Percentiles rank a stretch among this genome's conserved stretches.
phyloP scores from a whole-genome alignment of 2,888 invertebrate genomes.

The Euspilapteryx auroguttella region DNA sequence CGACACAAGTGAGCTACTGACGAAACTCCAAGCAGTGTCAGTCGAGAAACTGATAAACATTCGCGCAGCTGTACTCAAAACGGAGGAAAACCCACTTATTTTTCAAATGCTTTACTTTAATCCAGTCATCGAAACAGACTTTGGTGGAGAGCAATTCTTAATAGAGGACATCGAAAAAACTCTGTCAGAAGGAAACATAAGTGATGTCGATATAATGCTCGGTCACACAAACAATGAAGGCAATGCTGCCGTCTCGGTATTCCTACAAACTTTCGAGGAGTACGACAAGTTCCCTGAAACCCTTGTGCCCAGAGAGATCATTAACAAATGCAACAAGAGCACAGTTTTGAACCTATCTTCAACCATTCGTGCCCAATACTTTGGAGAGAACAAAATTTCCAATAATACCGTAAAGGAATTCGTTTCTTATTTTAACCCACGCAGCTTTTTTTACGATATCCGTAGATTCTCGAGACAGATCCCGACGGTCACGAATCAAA shows the following conservation, averaged over 20 bases:
- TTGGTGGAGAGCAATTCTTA: conserved; percentile 13
- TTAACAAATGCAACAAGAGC: conserved; percentile 8
- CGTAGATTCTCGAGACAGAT: conserved; percentile 12
- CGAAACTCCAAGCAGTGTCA: conserved; percentile 15
- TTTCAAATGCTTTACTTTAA: conserved; percentile 11
- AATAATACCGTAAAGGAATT: conserved; percentile 12
- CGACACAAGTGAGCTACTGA: conserved; percentile 13
- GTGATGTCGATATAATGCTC: conserved; percentile 62
- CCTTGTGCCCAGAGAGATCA: too few species aligned
- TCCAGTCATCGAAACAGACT: conserved; percentile 16
- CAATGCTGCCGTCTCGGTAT: conserved; percentile 4
- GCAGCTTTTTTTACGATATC: conserved; percentile 12
- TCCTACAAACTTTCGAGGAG: conserved; percentile 5
- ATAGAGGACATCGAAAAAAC: conserved; percentile 10
- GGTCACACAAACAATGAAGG: conserved; percentile 71
- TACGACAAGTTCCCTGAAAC: conserved; percentile 11
- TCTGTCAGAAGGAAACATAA: conserved; percentile 27
- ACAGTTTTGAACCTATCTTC: conserved; percentile 11
- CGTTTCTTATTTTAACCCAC: conserved; percentile 10
- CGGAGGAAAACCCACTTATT: conserved; percentile 6
- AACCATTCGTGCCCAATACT: conserved; percentile 13
- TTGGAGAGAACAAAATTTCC: conserved; percentile 11
- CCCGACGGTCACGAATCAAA: conserved; percentile 8
- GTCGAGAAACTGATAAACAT: conserved; percentile 11
- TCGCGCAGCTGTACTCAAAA: conserved; percentile 7